Conservation (phyloP, 2,113 vertebrate genomes). For the Psammodynastes pulverulentus region DNA sequence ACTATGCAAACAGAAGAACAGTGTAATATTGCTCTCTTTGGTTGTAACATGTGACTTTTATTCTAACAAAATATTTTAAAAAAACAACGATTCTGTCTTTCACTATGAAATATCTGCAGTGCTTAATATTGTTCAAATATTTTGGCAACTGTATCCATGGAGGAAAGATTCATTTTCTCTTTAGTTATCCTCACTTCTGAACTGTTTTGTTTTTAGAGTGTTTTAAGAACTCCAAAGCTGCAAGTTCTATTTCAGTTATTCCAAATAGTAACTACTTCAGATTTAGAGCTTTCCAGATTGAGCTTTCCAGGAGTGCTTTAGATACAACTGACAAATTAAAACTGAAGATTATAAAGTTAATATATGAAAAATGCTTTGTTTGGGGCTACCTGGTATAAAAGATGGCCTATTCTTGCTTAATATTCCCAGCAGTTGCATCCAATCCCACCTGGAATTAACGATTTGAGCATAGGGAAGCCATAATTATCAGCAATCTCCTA, state of each 20-base stretch:
- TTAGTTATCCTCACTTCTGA: neutral
- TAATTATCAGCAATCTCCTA: neutral
- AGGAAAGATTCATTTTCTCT: rapidly evolving
- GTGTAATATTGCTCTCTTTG: neutral
- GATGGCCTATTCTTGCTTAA: neutral
- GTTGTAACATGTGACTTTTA: rapidly evolving
- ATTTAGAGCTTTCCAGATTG: neutral
- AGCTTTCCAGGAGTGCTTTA: neutral
- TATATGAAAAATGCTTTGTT: neutral
- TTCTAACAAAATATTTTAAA: neutral
- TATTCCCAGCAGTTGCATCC: neutral
- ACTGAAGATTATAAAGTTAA: neutral
- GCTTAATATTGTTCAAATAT: neutral
- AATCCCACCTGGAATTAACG: neutral
- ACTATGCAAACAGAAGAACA: slow-evolving; percentile 62
- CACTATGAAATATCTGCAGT: neutral
- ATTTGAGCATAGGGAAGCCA: neutral
- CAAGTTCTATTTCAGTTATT: neutral
- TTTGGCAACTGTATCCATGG: rapidly evolving
- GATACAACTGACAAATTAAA: neutral
- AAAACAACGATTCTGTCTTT: neutral
- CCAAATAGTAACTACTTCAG: neutral
- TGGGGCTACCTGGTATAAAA: neutral
- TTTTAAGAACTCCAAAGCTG: neutral
- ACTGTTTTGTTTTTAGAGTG: neutral